phyloP scores from a whole-genome alignment of 2,888 invertebrate species.

The Athetis lepigone region DNA sequence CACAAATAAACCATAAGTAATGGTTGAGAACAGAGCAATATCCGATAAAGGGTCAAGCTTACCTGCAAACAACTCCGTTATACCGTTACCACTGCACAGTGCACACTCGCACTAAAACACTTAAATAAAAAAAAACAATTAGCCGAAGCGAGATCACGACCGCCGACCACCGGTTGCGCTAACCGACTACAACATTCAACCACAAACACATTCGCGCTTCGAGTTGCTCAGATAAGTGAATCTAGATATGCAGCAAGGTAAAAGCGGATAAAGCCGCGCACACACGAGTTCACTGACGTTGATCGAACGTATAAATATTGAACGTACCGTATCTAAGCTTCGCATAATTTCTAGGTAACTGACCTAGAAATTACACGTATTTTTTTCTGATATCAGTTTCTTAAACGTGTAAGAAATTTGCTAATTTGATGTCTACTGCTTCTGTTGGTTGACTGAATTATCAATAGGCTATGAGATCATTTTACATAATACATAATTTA shows the following conservation, averaged over 20 bases:
- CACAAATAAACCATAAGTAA: slow-evolving; percentile 30
- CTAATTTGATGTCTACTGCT: neutral
- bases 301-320: slow-evolving; percentile 62
- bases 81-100: slow-evolving; percentile 69
- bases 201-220: slow-evolving; percentile 68
- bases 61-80: slow-evolving; percentile 61
- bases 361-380: no score
- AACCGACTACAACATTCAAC: slow-evolving; percentile 71
- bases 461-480: neutral
- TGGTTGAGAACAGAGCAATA: slow-evolving; percentile 48
- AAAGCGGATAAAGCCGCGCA: slow-evolving; percentile 75
- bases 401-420: neutral
- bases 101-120: slow-evolving; percentile 70
- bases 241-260: slow-evolving; percentile 84
- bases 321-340: slow-evolving; percentile 58
- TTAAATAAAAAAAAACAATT: slow-evolving; percentile 62
- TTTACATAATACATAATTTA: neutral
- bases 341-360: slow-evolving; percentile 57
- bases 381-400: no score
- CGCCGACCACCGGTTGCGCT: slow-evolving; percentile 76
- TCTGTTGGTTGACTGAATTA: neutral
- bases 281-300: slow-evolving; percentile 68
- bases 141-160: slow-evolving; percentile 70
- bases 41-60: slow-evolving; percentile 60
- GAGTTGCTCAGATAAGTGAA: slow-evolving; percentile 83